Conservation (phyloP, 2,113 vertebrate species). For the Charadrius vociferus region DNA sequence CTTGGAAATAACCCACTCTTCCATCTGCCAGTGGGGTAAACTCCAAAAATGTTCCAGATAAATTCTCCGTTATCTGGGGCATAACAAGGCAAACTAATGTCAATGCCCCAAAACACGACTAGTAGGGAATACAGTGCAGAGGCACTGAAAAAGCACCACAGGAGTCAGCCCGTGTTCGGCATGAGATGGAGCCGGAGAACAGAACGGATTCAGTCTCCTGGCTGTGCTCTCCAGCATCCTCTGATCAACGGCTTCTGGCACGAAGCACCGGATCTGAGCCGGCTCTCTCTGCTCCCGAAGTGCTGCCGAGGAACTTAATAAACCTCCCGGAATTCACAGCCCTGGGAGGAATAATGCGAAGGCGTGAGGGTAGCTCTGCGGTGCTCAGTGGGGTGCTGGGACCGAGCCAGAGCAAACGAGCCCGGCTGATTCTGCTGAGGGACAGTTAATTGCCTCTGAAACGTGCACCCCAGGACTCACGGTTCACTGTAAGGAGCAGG, state of each 20-base stretch:
- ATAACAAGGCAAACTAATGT: background rate
- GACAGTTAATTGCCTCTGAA: constrained; percentile 49
- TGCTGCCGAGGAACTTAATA: constrained; percentile 38
- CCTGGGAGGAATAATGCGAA: background rate
- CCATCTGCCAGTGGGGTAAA: background rate
- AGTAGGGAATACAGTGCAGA: background rate
- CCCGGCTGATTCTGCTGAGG: background rate
- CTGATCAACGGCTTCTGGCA: constrained; percentile 7
- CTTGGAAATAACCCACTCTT: background rate
- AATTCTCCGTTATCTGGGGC: background rate
- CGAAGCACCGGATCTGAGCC: background rate
- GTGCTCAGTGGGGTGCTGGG: background rate
- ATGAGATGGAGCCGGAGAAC: background rate
- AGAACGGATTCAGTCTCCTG: background rate
- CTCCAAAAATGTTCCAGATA: background rate
- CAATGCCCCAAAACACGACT: background rate
- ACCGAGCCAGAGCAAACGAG: constrained; percentile 6
- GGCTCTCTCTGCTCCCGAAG: background rate
- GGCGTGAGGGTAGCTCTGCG: background rate
- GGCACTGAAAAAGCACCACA: background rate
- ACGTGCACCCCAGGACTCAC: background rate
- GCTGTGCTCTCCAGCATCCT: background rate
- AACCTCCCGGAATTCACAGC: constrained; percentile 26
- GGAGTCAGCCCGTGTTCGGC: background rate
- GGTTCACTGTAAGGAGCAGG: constrained; percentile 7